Percentiles rank a stretch among this genome's conserved stretches.
Conservation (phyloP, 2,113 vertebrate species). For the Orthochromis indermauri region DNA sequence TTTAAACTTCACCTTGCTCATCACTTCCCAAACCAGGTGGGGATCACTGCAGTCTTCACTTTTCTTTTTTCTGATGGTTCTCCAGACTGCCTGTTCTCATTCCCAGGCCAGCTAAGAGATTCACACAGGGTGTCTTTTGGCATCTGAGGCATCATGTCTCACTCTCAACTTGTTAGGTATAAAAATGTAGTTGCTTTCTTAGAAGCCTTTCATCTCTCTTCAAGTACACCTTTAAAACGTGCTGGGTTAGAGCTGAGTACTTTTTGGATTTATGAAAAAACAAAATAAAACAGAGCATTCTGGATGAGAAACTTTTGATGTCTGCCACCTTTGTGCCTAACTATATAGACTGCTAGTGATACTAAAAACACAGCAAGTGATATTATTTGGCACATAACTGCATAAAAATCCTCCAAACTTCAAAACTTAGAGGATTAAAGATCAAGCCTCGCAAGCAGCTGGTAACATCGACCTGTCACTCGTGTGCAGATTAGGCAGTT, state of each 20-base stretch:
- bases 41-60: slow-evolving; percentile 12
- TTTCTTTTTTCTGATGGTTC: slow-evolving; percentile 1
- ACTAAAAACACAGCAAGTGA: background rate
- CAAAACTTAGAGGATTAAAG: background rate
- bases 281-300: background rate
- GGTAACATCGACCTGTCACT: background rate
- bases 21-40: slow-evolving; percentile 57
- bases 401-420: background rate
- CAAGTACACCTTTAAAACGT: accelerated
- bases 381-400: background rate
- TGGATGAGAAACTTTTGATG: background rate
- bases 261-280: background rate
- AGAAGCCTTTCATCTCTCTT: background rate
- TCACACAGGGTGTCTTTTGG: background rate
- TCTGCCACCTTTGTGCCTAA: background rate
- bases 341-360: background rate
- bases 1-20: slow-evolving; percentile 56
- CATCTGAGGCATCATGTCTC: background rate
- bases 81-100: background rate
- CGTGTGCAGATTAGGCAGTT: background rate
- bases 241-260: background rate
- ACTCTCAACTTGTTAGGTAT: background rate
- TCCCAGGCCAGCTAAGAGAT: background rate
- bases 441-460: background rate
- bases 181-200: background rate